A percentile compares a stretch with the other conserved stretches of the same genome.
These are phyloP conservation scores for Ypsolopha scabrella DNA, from an alignment of 2,888 invertebrate species.

Conservation along the genomic window DNA sequence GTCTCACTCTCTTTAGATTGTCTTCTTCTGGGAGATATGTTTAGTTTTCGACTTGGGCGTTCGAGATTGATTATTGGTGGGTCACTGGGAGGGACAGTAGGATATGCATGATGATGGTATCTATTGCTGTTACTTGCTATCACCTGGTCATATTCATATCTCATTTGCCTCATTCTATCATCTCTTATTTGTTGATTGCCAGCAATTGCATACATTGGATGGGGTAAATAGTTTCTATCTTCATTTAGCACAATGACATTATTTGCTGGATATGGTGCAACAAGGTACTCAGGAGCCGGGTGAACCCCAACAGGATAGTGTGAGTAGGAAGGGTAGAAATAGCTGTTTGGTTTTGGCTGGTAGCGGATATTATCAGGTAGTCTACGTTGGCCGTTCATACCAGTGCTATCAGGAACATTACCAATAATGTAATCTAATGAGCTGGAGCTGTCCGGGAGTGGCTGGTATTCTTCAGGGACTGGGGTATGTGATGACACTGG, in stretches of 20 bases:
- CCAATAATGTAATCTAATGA: conserved; percentile 40
- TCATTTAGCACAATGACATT: conserved; percentile 39
- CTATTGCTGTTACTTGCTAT: conserved; percentile 9
- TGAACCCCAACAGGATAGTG: conserved; percentile 25
- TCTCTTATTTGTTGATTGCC: conserved; percentile 21
- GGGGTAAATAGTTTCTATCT: conserved; percentile 31
- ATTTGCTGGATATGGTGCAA: conserved; percentile 30
- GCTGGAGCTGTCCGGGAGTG: conserved; percentile 56
- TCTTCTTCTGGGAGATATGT: conserved; percentile 53
- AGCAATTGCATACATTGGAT: conserved; percentile 31
- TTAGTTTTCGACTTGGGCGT: conserved; percentile 53
- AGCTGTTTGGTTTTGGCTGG: conserved; percentile 49
- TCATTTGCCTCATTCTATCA: conserved; percentile 16
- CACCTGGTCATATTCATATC: conserved; percentile 24
- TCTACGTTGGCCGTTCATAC: conserved; percentile 26
- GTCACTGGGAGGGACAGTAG: conserved; percentile 12
- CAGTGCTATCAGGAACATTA: conserved; percentile 27
- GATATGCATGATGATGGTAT: background rate
- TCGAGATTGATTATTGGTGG: conserved; percentile 30
- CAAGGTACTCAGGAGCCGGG: conserved; percentile 30
- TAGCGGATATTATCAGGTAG: conserved; percentile 48
- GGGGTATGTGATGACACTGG: conserved; percentile 49
- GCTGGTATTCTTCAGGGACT: conserved; percentile 60
- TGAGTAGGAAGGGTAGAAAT: conserved; percentile 39
- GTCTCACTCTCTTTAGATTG: conserved; percentile 47